A percentile compares a stretch with the other conserved stretches of the same genome.
phyloP scores from a whole-genome alignment of 2,888 invertebrate genomes.

The Lingula anatina region DNA sequence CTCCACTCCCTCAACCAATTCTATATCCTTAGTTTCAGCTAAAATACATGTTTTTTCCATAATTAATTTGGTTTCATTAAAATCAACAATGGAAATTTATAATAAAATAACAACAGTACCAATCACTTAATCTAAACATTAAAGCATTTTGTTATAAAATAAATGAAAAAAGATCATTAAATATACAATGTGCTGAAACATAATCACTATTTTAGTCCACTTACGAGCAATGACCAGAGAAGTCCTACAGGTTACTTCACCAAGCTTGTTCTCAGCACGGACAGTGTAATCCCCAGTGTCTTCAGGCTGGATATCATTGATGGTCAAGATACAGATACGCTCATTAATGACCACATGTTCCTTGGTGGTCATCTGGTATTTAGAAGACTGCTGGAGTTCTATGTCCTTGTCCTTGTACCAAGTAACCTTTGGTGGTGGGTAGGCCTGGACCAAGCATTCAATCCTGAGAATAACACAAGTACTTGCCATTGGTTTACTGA shows the following conservation, averaged over 20 bases:
- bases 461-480: conserved; percentile 36
- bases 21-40: background rate
- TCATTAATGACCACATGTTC: conserved; percentile 69
- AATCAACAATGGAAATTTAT: too few species aligned
- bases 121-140: too few species aligned
- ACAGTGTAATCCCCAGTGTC: conserved; percentile 51
- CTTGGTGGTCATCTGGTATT: conserved; percentile 61
- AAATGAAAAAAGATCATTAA: too few species aligned
- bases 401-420: conserved; percentile 61
- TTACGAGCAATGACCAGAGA: conserved; percentile 40
- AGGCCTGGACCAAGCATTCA: conserved; percentile 39
- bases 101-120: too few species aligned
- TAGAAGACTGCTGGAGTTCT: too few species aligned
- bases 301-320: conserved; percentile 54
- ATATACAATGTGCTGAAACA: too few species aligned
- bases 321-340: conserved; percentile 72
- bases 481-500: too few species aligned
- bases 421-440: conserved; percentile 43
- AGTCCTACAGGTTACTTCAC: conserved; percentile 48
- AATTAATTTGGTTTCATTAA: too few species aligned
- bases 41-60: too few species aligned
- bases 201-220: too few species aligned
- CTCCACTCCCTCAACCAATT: background rate
- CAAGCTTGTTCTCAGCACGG: conserved; percentile 47
- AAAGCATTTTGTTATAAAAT: too few species aligned